A percentile compares a stretch with the other conserved stretches of the same genome.
These are phyloP conservation scores for Sparidentex hasta DNA, from an alignment of 2,797 vertebrate genomes.

Conservation along the genomic window DNA sequence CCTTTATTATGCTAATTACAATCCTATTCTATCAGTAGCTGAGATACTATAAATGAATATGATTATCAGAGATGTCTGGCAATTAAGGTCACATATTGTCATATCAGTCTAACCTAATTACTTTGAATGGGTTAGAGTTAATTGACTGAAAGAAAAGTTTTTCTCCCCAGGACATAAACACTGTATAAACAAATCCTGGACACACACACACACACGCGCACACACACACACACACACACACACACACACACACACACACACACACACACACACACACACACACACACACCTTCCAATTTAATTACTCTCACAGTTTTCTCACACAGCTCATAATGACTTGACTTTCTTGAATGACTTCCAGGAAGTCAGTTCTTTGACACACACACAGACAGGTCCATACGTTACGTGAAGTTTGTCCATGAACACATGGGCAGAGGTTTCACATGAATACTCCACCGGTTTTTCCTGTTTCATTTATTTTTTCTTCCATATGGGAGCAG, in stretches of 20 bases:
- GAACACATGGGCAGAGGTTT: neutral
- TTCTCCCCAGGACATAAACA: slow-evolving; percentile 3
- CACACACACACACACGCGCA: neutral
- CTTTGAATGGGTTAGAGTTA: slow-evolving; percentile 15
- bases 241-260: neutral
- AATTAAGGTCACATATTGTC: slow-evolving; percentile 27
- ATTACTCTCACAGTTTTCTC: neutral
- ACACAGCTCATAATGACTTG: neutral
- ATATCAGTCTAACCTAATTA: slow-evolving; percentile 23
- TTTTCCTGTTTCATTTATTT: neutral
- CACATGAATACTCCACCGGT: neutral
- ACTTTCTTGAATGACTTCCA: slow-evolving; percentile 16
- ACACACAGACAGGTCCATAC: neutral
- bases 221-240: neutral
- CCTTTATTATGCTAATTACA: slow-evolving; percentile 24
- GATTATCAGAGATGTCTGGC: slow-evolving; percentile 35
- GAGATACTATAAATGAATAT: slow-evolving; percentile 20
- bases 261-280: neutral
- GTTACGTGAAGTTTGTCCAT: neutral
- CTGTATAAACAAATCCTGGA: slow-evolving; percentile 9
- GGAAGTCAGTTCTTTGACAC: neutral
- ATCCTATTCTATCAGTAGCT: slow-evolving; percentile 25
- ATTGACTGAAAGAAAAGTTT: slow-evolving; percentile 23
- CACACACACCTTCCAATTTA: slow-evolving; percentile 8
- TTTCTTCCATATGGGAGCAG: slow-evolving; percentile 1